Percentiles rank a stretch among this genome's conserved stretches.
phyloP scores from a whole-genome alignment of 2,113 vertebrate genomes.

The Neolamprologus kungweensis region DNA sequence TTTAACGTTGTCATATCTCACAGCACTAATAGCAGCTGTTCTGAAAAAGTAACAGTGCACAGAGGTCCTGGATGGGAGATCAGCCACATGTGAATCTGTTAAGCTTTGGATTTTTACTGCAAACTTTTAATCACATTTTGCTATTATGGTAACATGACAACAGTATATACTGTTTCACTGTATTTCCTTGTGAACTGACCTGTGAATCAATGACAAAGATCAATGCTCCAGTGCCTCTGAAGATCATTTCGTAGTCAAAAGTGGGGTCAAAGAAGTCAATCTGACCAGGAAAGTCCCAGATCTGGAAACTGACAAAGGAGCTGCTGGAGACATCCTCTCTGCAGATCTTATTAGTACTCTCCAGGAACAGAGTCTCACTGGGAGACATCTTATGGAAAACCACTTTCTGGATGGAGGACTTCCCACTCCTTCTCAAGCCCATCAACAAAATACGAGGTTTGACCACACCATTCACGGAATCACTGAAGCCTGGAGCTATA shows the following conservation, averaged over 20 bases:
- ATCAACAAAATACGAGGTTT: constrained; percentile 93
- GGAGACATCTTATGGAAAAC: constrained; percentile 99
- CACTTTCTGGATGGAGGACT: constrained; percentile 96
- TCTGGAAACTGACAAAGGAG: constrained; percentile 99
- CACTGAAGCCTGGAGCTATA: constrained; percentile 81
- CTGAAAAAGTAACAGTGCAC: neutral
- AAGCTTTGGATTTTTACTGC: neutral
- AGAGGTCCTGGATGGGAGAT: neutral
- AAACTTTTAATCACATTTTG: neutral
- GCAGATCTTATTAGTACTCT: constrained; percentile 99
- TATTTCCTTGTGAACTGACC: constrained; percentile 71
- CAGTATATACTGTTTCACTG: neutral
- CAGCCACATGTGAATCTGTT: neutral
- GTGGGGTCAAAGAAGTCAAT: constrained; percentile 98
- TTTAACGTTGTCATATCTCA: neutral
- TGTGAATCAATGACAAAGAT: constrained; percentile 99
- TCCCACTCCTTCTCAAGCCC: constrained; percentile 88
- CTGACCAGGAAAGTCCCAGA: constrained; percentile 98
- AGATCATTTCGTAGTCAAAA: constrained; percentile 99
- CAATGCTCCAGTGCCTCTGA: constrained; percentile 95
- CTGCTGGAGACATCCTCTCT: constrained; percentile 98
- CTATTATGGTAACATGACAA: neutral
- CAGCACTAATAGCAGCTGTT: neutral
- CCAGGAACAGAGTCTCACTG: constrained; percentile 95
- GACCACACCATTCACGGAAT: constrained; percentile 84